Conservation (phyloP, 2,888 invertebrate genomes). For the Zootermopsis nevadensis region DNA sequence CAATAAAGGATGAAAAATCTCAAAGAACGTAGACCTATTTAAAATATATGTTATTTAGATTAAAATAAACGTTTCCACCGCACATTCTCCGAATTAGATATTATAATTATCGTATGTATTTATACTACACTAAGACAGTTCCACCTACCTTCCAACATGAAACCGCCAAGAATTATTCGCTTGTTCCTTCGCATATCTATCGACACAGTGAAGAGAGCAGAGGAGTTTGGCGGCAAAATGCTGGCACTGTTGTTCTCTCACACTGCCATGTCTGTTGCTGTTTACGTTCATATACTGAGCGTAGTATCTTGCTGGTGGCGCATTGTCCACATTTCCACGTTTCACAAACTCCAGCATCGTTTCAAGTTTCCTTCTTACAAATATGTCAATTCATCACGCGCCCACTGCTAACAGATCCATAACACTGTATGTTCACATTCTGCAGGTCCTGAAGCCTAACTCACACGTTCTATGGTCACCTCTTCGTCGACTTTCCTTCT, state of each 20-base stretch:
- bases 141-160: conserved; percentile 35
- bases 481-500: not conserved
- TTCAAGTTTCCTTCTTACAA: not conserved
- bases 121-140: too few relatives aligned
- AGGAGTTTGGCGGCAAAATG: conserved; percentile 46
- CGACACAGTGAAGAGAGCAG: conserved; percentile 47
- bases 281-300: conserved; percentile 35
- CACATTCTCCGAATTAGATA: too few relatives aligned
- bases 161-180: conserved; percentile 45
- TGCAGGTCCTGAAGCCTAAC: not conserved
- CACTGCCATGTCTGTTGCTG: not conserved
- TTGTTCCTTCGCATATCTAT: conserved; percentile 43
- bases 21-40: too few relatives aligned
- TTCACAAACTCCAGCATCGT: conserved; percentile 48
- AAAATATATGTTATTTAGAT: too few relatives aligned
- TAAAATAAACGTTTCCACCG: too few relatives aligned
- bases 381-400: not conserved
- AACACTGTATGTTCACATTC: not conserved
- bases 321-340: conserved; percentile 23
- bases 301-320: conserved; percentile 19
- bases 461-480: not conserved
- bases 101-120: too few relatives aligned
- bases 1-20: too few relatives aligned
- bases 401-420: not conserved
- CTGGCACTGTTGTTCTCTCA: conserved; percentile 42